Evolutionary conservation across 2,888 invertebrate species (phyloP).

Genomic region (Drosophila mayaguana): DNA sequence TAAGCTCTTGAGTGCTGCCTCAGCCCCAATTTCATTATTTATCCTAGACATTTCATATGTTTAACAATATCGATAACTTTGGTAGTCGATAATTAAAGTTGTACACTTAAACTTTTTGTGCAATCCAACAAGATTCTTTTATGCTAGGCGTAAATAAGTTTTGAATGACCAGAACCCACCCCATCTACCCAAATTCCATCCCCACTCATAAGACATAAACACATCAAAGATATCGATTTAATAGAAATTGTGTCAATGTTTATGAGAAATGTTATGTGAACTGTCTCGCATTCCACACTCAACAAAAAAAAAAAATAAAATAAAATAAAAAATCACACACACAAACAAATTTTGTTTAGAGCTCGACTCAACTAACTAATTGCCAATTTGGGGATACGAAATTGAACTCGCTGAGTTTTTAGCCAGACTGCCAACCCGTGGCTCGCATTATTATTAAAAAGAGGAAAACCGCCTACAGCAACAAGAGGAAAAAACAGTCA

Average conservation of each 20-base stretch:
- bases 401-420: slow-evolving; percentile 25
- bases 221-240: not conserved
- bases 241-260: not conserved
- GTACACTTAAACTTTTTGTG: not conserved
- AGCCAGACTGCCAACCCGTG: slow-evolving; percentile 8
- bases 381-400: slow-evolving; percentile 48
- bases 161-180: not conserved
- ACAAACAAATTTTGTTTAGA: slow-evolving; percentile 6
- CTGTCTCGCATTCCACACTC: not conserved
- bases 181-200: too few species aligned
- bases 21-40: too few species aligned
- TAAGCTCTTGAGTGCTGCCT: too few species aligned
- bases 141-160: not conserved
- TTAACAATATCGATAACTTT: not conserved
- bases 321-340: too few species aligned
- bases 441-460: slow-evolving; percentile 41
- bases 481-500: slow-evolving; percentile 3
- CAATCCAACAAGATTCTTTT: not conserved
- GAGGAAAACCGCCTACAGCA: slow-evolving; percentile 49
- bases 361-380: slow-evolving; percentile 23
- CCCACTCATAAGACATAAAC: not conserved
- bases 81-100: not conserved
- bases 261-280: not conserved
- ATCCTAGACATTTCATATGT: too few species aligned
- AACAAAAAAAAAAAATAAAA: not conserved